Evolutionary conservation across 2,113 vertebrate genomes (phyloP).

Genomic region (Anolis carolinensis): DNA sequence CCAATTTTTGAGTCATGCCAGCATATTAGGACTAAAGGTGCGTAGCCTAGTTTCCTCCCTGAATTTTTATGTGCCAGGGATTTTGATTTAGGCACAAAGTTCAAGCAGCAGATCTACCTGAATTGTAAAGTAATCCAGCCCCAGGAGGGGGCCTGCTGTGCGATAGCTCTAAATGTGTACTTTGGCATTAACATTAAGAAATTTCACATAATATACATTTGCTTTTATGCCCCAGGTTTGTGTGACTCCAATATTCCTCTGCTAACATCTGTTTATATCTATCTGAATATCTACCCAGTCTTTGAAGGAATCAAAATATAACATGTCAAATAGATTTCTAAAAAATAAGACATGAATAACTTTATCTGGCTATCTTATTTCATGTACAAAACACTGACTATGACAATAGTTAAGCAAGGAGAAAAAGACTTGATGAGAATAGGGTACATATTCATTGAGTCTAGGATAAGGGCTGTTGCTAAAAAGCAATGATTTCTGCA

Average conservation of each 20-base stretch:
- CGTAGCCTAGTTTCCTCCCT: not conserved
- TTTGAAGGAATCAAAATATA: not conserved
- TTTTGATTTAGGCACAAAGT: not conserved
- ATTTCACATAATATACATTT: not conserved
- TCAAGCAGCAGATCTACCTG: not conserved
- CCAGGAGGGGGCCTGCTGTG: not conserved
- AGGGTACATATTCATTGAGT: conserved; percentile 35
- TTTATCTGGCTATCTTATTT: conserved; percentile 39
- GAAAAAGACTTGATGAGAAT: conserved; percentile 40
- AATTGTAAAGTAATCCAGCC: not conserved
- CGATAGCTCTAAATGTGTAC: not conserved
- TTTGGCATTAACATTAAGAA: not conserved
- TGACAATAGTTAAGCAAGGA: conserved; percentile 44
- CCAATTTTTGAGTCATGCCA: not conserved
- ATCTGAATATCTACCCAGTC: conserved; percentile 11
- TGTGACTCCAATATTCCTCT: not conserved
- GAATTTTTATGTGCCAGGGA: not conserved
- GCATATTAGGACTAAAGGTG: not conserved
- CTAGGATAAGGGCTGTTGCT: conserved; percentile 41
- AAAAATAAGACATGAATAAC: conserved; percentile 13
- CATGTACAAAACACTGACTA: conserved; percentile 43
- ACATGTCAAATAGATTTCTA: conserved; percentile 16
- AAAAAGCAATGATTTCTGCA: conserved; percentile 38
- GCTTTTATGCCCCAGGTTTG: not conserved
- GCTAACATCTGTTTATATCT: not conserved